These are phyloP conservation scores for Oreortyx pictus DNA, from an alignment of 2,797 vertebrate species.

Conservation along the genomic window DNA sequence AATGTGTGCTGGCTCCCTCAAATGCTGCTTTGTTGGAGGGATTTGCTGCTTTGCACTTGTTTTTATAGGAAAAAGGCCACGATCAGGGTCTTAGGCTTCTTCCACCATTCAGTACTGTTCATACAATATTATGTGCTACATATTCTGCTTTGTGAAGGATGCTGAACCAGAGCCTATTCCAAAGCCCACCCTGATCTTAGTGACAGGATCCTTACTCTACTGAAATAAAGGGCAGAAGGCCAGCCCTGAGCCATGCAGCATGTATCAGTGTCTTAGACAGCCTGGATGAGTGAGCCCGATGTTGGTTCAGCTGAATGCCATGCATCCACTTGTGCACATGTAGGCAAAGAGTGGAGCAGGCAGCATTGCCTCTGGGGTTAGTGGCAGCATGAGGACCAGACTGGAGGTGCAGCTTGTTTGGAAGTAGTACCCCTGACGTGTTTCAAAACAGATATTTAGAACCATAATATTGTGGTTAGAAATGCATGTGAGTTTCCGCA, in stretches of 20 bases:
- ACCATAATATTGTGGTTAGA: constrained; percentile 41
- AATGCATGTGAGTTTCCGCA: constrained; percentile 11
- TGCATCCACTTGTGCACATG: not conserved
- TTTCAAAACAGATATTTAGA: constrained; percentile 21
- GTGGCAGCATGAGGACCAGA: not conserved
- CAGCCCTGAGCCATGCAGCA: rapidly evolving
- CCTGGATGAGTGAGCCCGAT: not conserved
- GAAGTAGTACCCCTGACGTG: not conserved
- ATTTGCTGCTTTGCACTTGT: not conserved
- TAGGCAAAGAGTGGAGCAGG: rapidly evolving
- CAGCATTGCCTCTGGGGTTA: rapidly evolving
- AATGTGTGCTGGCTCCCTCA: not conserved
- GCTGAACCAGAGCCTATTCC: not conserved
- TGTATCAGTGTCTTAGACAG: rapidly evolving
- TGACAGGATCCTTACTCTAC: not conserved
- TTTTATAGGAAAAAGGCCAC: not conserved
- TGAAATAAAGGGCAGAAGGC: rapidly evolving
- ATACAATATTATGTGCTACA: not conserved
- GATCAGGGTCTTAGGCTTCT: not conserved
- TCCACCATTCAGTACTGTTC: not conserved
- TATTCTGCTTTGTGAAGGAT: not conserved
- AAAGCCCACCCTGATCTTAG: not conserved
- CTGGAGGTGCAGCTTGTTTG: not conserved
- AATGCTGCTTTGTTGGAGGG: not conserved
- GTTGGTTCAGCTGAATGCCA: rapidly evolving